Percentiles rank a stretch among this genome's conserved stretches.
Conservation (phyloP, 2,797 vertebrate species). For the Dendrocincla tyrannina region DNA sequence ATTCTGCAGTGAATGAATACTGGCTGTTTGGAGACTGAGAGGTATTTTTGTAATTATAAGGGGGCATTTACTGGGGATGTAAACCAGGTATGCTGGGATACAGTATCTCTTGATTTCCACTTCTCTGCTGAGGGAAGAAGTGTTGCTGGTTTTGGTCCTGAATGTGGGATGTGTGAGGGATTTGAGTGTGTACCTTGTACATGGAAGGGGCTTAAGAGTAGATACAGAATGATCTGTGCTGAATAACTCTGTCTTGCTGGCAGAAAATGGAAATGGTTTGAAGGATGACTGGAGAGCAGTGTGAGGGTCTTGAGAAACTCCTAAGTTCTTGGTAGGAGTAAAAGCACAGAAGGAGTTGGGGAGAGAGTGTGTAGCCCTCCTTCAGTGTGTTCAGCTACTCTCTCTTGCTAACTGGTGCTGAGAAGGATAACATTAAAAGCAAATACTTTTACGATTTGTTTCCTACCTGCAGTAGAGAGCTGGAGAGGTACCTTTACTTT, state of each 20-base stretch:
- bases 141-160: constrained; percentile 16
- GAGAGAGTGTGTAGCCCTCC: not conserved
- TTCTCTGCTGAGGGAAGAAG: not conserved
- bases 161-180: rapidly evolving
- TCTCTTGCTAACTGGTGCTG: not conserved
- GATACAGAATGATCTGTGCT: not conserved
- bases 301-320: not conserved
- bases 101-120: not conserved
- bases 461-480: not conserved
- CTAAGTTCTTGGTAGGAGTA: not conserved
- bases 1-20: not conserved
- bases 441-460: not conserved
- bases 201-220: not conserved
- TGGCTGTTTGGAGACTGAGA: not conserved
- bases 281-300: not conserved
- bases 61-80: not conserved
- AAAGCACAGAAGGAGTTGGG: not conserved
- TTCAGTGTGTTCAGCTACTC: not conserved
- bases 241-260: not conserved
- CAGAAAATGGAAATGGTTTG: not conserved
- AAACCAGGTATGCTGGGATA: not conserved
- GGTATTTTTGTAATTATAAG: not conserved
- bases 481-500: not conserved
- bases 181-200: not conserved
- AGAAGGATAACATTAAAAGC: not conserved